Base-by-base conservation (phyloP, 2,113 vertebrate species). In the Tupaia tana region DNA sequence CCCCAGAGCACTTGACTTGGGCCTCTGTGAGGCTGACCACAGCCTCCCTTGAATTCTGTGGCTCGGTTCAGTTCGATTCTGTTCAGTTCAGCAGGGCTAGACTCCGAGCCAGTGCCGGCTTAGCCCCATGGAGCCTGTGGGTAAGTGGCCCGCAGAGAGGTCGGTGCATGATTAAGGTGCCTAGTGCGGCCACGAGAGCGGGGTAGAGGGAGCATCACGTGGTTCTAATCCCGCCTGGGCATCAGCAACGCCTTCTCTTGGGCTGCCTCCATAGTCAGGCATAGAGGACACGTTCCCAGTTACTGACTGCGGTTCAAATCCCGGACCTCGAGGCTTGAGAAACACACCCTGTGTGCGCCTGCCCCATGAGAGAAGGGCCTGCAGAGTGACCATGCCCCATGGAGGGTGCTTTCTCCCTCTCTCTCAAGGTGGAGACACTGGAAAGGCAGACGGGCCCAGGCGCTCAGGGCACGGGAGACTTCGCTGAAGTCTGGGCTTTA, bases 181-280 rank as follows among this genome's bases (percentile, higher is more conserved):
- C 77, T 0, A 25, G 3, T 1, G 14, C n/a, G 67, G 12, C 56
- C 2, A 0, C 7, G n/a, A 71, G 11, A 43, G 25, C 19, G 12
- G 61, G n/a, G 29, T 18, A 3, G 0, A 0, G 3, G 52, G 64
- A 13, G 64, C 84, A 8, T 24, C 3, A 10, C 12, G 19, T 9
- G 31, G 34, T 29, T 70, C 80, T 64, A 7, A 24, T 29, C 31
- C 27, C 19, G 14, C 13, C 12, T 71, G 75, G 34, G 75, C 7
- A 16, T 64, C 80, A 31, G 6, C 25, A 59, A 22, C 43, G 16
- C 8, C 43, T 75, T 85, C 43, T 29, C 12, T 43, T 43, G 43
- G 43, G 43, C 43, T 43, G 43, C 4, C 43, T 43, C 43, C 43
- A 43, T 43, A 43, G 43, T 6, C 43, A 6, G 4, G 43, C 43